Base-by-base conservation (phyloP, 2,113 vertebrate genomes). In the Forbesichthys papilliferus region DNA sequence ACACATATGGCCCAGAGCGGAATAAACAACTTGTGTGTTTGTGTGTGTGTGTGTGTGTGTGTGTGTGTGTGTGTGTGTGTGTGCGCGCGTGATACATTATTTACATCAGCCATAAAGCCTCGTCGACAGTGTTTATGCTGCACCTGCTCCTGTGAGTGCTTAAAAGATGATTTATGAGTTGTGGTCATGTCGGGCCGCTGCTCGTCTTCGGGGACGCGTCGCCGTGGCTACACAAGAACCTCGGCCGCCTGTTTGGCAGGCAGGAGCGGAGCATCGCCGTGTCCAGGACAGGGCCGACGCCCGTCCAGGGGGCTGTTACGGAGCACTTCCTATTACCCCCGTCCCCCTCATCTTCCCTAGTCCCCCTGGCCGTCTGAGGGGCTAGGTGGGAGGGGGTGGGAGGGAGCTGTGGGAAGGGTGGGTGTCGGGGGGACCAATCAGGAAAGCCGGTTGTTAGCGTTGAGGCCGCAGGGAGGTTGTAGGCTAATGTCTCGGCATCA, bases 101-200 rank as follows among this genome's bases (percentile, higher is more conserved):
- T 99, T 98, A 98, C 96, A 95, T 94, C 93, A 84, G 68, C 89
- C 90, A 93, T 92, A 94, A 87, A 94, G 96, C 95, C 95, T 95
- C 86, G 85, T 93, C 93, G 92, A 94, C 95, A 95, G 96, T 92
- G 88, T 97, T 98, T 97, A 98, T 96, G 96, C 93, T 85, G 91
- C 95, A 91, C 94, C 95, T 94, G 95, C 94, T 85, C 91, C 90
- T 91, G 91, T 94, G 94, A 89, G 96, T 94, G 94, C 82, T 96
- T 98, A 96, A 97, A 99, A 97, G 94, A 98, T 98, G 97, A 98
- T 99, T 98, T 98, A 99, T 98, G 95, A 93, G 92, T 91, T 93
- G 92, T 93, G 93, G 93, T 92, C 94, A 94, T 93, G 95, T 95
- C 92, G 95, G 95, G 95, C 95, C 95, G 93, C 85, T 86, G 89